A percentile compares a stretch with the other conserved stretches of the same genome.
phyloP scores from a whole-genome alignment of 37 sponge, comb jelly and placozoan species.

The Spongia lamella region DNA sequence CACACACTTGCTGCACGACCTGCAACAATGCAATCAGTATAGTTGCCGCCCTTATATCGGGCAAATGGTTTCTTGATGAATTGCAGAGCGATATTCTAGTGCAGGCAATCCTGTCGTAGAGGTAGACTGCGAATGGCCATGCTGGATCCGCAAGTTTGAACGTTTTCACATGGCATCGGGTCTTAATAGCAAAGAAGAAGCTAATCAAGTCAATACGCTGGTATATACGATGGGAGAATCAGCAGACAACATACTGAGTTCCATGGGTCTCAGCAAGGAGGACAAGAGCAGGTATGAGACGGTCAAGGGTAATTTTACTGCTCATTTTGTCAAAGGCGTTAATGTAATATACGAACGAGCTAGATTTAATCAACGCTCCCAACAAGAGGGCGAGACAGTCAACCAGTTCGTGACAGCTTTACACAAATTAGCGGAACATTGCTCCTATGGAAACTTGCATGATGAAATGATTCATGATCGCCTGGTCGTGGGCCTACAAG shows the following conservation, averaged over 20 bases:
- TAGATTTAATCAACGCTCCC: slow-evolving; percentile 13
- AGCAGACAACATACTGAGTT: slow-evolving; percentile 7
- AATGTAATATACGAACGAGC: slow-evolving; percentile 10
- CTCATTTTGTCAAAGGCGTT: neutral
- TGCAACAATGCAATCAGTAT: too few species aligned
- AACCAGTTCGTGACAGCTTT: slow-evolving; percentile 7
- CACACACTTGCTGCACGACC: too few species aligned
- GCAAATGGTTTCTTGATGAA: too few species aligned
- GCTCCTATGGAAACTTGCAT: neutral
- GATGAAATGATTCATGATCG: slow-evolving; percentile 17
- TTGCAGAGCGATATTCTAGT: too few species aligned
- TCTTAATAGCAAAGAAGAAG: neutral
- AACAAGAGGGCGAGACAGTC: slow-evolving; percentile 18
- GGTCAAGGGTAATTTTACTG: neutral
- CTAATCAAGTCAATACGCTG: neutral
- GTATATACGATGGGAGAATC: neutral
- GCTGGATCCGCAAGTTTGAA: slow-evolving; percentile 1
- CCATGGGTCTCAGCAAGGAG: neutral
- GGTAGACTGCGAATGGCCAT: slow-evolving; percentile 15
- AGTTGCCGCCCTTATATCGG: too few species aligned
- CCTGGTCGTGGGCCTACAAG: slow-evolving; percentile 5
- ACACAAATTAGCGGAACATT: slow-evolving; percentile 3
- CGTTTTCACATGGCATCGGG: neutral
- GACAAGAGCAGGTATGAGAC: slow-evolving; percentile 8
- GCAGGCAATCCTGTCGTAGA: too few species aligned